Evolutionary conservation across 2,888 invertebrate genomes (phyloP).

Genomic region (Erebia ligea): DNA sequence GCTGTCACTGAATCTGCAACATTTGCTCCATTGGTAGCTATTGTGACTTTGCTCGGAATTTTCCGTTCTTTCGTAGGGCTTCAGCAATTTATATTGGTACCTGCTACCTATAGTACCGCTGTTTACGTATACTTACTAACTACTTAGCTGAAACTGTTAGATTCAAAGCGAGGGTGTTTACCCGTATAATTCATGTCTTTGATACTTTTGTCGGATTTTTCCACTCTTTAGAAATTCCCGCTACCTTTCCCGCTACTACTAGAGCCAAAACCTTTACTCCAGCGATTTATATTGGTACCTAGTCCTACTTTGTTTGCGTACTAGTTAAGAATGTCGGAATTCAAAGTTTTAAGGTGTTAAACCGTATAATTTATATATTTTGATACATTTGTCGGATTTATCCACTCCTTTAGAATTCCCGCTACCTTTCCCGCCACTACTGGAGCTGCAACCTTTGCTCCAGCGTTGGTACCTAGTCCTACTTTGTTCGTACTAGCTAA

Average conservation of each 20-base stretch:
- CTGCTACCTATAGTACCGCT: conserved; percentile 21
- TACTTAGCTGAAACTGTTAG: conserved; percentile 45
- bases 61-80: not conserved
- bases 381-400: not conserved
- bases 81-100: conserved; percentile 12
- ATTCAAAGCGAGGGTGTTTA: conserved; percentile 57
- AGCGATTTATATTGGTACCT: conserved; percentile 15
- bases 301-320: conserved; percentile 26
- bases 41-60: no score
- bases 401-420: not conserved
- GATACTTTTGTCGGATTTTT: not conserved
- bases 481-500: conserved; percentile 37
- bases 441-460: conserved; percentile 21
- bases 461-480: conserved; percentile 5
- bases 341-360: conserved; percentile 54
- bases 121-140: no score
- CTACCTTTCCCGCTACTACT: conserved; percentile 29
- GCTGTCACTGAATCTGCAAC: no score
- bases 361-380: conserved; percentile 71
- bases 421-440: conserved; percentile 29
- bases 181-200: conserved; percentile 69
- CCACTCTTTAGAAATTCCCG: no score
- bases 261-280: conserved; percentile 19
- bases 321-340: conserved; percentile 53
- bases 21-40: no score